Evolutionary conservation across 64 coral and sea anemone species (phyloP).

Genomic region (Stichodactyla mertensii): DNA sequence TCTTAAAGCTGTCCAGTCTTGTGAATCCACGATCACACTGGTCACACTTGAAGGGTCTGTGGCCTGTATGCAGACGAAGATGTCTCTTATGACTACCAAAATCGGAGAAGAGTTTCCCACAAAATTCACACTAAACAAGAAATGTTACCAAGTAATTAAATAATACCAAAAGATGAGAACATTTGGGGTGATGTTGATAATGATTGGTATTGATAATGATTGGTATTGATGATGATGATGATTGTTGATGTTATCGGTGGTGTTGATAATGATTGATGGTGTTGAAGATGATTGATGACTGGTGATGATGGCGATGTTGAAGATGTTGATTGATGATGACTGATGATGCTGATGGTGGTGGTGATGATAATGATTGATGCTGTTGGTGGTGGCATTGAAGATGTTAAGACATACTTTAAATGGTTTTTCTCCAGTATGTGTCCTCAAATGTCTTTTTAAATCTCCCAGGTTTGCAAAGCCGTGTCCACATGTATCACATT

Average conservation of each 20-base stretch:
- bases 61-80: conserved; percentile 91
- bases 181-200: background rate
- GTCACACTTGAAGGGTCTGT: conserved; percentile 86
- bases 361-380: too few species aligned
- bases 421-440: conserved; percentile 91
- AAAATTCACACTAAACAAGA: conserved; percentile 73
- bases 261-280: too few species aligned
- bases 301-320: too few species aligned
- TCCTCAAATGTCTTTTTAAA: conserved; percentile 80
- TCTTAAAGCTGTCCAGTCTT: conserved; percentile 96
- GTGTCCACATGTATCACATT: conserved; percentile 77
- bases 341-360: too few species aligned
- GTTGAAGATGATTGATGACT: too few species aligned
- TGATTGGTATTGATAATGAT: too few species aligned
- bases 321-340: too few species aligned
- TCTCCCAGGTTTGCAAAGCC: conserved; percentile 86
- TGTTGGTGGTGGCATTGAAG: too few species aligned
- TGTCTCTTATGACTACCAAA: conserved; percentile 97
- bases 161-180: background rate
- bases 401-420: conserved; percentile 62
- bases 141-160: background rate
- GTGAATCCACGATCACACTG: conserved; percentile 87
- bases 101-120: conserved; percentile 88
- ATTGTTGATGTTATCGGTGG: too few species aligned
- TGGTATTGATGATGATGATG: too few species aligned